Evolutionary conservation across 2,888 invertebrate genomes (phyloP).

Genomic region (Kryphioiulus occultus): DNA sequence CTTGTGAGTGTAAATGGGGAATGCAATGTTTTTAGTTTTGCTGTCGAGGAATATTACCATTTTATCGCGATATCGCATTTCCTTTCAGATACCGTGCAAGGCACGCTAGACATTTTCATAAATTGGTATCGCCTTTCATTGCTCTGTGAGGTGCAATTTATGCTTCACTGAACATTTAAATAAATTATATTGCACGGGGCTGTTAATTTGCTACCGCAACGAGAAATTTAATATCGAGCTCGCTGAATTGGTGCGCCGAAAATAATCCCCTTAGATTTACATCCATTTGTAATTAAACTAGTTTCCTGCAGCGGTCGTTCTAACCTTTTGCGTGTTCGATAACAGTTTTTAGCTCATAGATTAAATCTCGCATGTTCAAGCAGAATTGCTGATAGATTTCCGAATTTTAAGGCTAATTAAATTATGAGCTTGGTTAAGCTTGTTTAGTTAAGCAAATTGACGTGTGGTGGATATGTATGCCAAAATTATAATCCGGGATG

Average conservation of each 20-base stretch:
- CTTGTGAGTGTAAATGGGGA: too few species aligned
- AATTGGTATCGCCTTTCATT: conserved; percentile 20
- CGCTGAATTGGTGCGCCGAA: background rate
- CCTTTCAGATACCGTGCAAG: background rate
- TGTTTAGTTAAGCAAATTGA: too few species aligned
- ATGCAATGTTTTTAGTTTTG: background rate
- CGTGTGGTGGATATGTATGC: background rate
- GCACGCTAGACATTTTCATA: background rate
- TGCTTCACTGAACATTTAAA: conserved; percentile 20
- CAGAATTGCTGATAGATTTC: background rate
- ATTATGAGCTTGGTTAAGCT: background rate
- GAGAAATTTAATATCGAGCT: background rate
- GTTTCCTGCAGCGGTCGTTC: conserved; percentile 8
- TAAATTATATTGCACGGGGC: background rate
- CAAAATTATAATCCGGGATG: background rate
- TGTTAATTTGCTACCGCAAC: background rate
- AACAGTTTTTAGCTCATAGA: background rate
- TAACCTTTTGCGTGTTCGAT: background rate
- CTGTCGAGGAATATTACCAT: background rate
- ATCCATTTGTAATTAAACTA: background rate
- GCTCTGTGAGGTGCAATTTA: conserved; percentile 7
- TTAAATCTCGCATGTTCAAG: background rate
- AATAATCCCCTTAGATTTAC: conserved; percentile 1
- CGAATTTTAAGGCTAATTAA: background rate
- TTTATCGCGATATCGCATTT: background rate